phyloP scores from a whole-genome alignment of 2,888 invertebrate genomes.

The Aricia artaxerxes region DNA sequence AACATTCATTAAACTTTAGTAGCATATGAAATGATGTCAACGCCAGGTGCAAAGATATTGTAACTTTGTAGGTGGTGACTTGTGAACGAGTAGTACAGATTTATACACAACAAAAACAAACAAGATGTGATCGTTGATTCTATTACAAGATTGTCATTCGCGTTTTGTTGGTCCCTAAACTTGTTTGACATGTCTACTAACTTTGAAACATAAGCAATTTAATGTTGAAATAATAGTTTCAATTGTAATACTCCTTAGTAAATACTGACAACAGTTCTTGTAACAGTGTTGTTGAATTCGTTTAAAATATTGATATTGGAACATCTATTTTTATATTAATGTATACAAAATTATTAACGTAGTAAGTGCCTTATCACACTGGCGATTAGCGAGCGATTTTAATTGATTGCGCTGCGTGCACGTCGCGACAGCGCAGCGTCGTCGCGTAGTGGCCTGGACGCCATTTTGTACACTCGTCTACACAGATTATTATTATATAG shows the following conservation, averaged over 20 bases:
- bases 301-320: background rate
- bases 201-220: background rate
- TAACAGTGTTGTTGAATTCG: background rate
- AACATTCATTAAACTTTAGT: background rate
- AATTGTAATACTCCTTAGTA: background rate
- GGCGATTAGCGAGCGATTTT: no score
- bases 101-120: background rate
- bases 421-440: no score
- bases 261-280: background rate
- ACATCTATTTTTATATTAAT: background rate
- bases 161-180: slow-evolving; percentile 10
- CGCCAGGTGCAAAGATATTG: no score
- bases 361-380: no score
- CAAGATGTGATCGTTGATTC: background rate
- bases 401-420: no score
- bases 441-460: no score
- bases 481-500: no score
- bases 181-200: background rate
- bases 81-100: no score
- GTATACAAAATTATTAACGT: no score
- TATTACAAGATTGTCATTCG: background rate
- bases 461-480: no score
- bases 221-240: background rate
- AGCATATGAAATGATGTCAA: no score
- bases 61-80: no score